Conservation (phyloP, 2,113 vertebrate species). For the Brienomyrus brachyistius region DNA sequence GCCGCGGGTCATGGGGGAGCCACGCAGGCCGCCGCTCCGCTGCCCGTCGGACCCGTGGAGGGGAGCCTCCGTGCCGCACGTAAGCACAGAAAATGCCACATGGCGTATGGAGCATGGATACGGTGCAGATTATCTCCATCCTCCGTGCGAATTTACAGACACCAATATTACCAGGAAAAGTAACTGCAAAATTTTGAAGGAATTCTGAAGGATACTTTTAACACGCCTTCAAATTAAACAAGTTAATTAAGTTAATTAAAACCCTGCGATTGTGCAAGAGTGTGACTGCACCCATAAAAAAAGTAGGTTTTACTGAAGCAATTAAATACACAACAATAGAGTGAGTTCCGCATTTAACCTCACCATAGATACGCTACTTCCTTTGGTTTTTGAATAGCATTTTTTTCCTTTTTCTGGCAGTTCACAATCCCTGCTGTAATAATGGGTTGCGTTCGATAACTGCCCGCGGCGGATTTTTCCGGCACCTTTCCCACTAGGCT, state of each 20-base stretch:
- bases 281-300: neutral
- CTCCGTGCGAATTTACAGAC: neutral
- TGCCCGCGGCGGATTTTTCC: neutral
- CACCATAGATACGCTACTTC: neutral
- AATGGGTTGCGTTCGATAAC: neutral
- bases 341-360: neutral
- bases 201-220: neutral
- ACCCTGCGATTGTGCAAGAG: neutral
- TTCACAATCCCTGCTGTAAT: constrained; percentile 5
- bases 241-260: neutral
- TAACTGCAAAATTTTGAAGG: neutral
- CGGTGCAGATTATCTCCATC: neutral
- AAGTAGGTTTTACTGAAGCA: neutral
- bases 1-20: neutral
- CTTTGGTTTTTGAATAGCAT: neutral
- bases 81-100: neutral
- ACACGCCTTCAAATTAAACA: neutral
- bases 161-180: neutral
- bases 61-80: neutral
- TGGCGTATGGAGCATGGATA: neutral
- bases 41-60: neutral
- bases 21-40: neutral
- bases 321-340: constrained; percentile 1
- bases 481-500: neutral
- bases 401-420: neutral